Conservation (phyloP, 2,888 invertebrate genomes). For the Sinhomidia bicolor region DNA sequence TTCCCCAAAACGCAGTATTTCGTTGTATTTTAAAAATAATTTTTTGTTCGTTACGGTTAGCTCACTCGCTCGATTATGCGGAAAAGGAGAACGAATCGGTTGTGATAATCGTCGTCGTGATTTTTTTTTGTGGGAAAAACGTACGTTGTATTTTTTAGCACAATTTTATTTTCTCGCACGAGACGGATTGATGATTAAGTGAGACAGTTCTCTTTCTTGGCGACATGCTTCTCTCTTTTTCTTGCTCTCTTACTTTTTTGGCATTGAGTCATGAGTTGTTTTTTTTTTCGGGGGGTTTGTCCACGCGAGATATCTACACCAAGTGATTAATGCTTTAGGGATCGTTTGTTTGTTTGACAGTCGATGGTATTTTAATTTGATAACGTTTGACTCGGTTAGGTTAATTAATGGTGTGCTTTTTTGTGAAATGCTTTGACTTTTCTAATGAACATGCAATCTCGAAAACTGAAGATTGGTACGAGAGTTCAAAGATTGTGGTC, state of each 20-base stretch:
- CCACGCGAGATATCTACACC: neutral
- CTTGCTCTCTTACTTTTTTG: neutral
- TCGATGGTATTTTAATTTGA: conserved; percentile 53
- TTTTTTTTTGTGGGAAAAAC: neutral
- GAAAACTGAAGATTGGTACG: no score
- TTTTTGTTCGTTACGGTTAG: neutral
- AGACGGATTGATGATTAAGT: neutral
- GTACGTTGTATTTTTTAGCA: neutral
- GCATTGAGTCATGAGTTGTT: neutral
- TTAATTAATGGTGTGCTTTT: neutral
- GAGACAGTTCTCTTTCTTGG: neutral
- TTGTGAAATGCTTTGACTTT: neutral
- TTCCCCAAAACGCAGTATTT: no score
- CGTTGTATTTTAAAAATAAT: no score
- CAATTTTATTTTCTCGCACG: neutral
- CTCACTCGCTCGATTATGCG: neutral
- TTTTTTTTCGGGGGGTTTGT: neutral
- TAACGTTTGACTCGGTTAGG: conserved; percentile 32
- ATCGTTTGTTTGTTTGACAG: neutral
- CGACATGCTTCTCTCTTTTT: neutral
- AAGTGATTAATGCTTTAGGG: neutral
- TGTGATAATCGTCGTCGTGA: neutral
- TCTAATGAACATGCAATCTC: neutral
- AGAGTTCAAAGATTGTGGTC: no score
- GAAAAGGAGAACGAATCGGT: conserved; percentile 3